Evolutionary conservation across 2,888 invertebrate genomes (phyloP).

Genomic region (Crocallis elinguaria): DNA sequence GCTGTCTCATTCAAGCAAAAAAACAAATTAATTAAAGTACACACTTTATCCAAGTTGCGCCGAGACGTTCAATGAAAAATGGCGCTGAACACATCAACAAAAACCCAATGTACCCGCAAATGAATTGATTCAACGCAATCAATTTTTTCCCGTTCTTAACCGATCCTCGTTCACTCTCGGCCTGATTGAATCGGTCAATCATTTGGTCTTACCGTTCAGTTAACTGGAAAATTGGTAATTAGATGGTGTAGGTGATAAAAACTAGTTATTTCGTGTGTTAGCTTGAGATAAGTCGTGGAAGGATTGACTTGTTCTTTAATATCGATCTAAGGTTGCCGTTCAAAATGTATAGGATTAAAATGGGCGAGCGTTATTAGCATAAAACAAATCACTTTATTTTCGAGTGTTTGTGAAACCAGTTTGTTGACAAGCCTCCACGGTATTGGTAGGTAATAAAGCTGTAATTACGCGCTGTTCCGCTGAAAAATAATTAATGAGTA

Average conservation of each 20-base stretch:
- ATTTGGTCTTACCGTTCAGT: slow-evolving; percentile 77
- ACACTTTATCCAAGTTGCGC: slow-evolving; percentile 9
- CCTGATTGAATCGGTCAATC: slow-evolving; percentile 80
- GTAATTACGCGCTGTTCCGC: slow-evolving; percentile 41
- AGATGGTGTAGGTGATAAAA: slow-evolving; percentile 75
- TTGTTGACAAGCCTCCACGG: slow-evolving; percentile 41
- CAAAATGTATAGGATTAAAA: slow-evolving; percentile 37
- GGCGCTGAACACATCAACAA: slow-evolving; percentile 64
- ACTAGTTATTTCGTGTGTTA: slow-evolving; percentile 49
- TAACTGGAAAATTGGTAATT: slow-evolving; percentile 83
- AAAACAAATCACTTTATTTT: slow-evolving; percentile 54
- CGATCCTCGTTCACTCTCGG: slow-evolving; percentile 65
- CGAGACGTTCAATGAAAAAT: slow-evolving; percentile 47
- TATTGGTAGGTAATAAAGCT: slow-evolving; percentile 41
- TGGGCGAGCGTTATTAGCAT: slow-evolving; percentile 51
- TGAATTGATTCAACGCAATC: slow-evolving; percentile 78
- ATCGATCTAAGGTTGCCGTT: slow-evolving; percentile 23
- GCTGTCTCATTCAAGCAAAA: no score
- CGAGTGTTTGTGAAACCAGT: slow-evolving; percentile 46
- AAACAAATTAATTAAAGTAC: background rate
- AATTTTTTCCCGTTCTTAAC: slow-evolving; percentile 67
- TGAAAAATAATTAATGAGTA: slow-evolving; percentile 49
- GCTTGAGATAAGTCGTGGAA: slow-evolving; percentile 39
- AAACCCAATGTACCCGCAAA: slow-evolving; percentile 66
- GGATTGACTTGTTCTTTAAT: slow-evolving; percentile 31